Base-by-base conservation (phyloP, 2,888 invertebrate species). In the Drosophila putrida region DNA sequence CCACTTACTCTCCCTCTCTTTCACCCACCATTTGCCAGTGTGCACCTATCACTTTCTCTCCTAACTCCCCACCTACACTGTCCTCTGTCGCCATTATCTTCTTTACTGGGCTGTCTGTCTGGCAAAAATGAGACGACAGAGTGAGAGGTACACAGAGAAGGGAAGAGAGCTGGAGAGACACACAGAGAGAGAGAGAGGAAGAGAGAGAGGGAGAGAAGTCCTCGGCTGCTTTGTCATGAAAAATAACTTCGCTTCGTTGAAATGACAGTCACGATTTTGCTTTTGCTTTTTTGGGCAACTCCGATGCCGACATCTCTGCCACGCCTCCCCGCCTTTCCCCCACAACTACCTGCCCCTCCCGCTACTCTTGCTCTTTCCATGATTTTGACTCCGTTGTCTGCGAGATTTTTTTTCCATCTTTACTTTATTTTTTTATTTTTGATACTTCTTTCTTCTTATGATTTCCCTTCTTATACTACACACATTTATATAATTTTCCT, bases 201-300 rank as follows among this genome's bases (percentile, higher is more conserved):
- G 9, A n/a, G 49, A 4, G 25, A 6, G n/a, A 4, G 20, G n/a
- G 25, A 27, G 13, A n/a, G 64, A 49, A 59, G 71, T 88, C 66
- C 68, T 79, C 69, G 75, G 78, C 69, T 87, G 87, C 82, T 82
- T 83, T 83, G 89, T 87, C 83, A 83, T 83, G 83, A 83, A 89
- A 83, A 83, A 83, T 83, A 83, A 84, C 83, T 83, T 84, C 75
- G 89, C 83, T 89, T 83, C 83, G 83, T 83, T 83, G 89, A 83
- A 83, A 83, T 83, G 83, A 83, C 83, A 83, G 83, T 83, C 83
- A 83, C 83, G 83, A 89, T 83, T 83, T 89, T 72, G 71, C 62
- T 66, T 81, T 84, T 82, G 68, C 81, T 84, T 88, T 75, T 70
- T 73, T 82, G 44, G 76, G 82, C 57, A 78, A 78, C 80, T 80